Evolutionary conservation across 2,113 vertebrate genomes (phyloP).

Genomic region (Physeter macrocephalus): DNA sequence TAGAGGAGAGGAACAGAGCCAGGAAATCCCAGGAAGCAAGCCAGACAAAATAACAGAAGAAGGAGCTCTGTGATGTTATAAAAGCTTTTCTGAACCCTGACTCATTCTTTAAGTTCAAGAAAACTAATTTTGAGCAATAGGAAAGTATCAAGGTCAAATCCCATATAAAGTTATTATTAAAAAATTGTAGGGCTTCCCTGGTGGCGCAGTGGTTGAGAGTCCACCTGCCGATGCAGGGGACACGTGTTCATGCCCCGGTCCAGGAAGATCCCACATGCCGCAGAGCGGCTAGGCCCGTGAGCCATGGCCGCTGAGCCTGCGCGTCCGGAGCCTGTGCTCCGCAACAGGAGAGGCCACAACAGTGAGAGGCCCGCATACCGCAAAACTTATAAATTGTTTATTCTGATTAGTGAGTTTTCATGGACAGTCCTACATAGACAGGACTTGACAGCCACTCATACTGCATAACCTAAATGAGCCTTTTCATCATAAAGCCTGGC

Average conservation of each 20-base stretch:
- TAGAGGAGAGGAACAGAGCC: not conserved
- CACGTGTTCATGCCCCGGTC: no score
- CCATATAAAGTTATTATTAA: not conserved
- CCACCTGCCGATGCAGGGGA: no score
- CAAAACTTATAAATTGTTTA: not conserved
- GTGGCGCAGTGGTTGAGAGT: no score
- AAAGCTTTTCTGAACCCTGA: not conserved
- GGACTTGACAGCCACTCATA: not conserved
- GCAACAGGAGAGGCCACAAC: no score
- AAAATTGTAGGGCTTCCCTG: no score
- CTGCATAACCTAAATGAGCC: not conserved
- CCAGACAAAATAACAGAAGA: not conserved
- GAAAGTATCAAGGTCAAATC: not conserved
- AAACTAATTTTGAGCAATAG: not conserved
- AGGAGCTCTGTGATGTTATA: not conserved
- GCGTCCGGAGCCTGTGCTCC: no score
- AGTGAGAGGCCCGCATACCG: no score
- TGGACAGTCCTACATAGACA: not conserved
- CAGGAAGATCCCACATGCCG: no score
- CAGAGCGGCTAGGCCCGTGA: no score
- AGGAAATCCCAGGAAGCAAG: not conserved
- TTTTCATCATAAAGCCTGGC: not conserved
- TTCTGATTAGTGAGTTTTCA: not conserved
- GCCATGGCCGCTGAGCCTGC: no score
- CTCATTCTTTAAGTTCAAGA: not conserved